These are phyloP conservation scores for Arothron firmamentum DNA, from an alignment of 2,113 vertebrate genomes.

Conservation along the genomic window DNA sequence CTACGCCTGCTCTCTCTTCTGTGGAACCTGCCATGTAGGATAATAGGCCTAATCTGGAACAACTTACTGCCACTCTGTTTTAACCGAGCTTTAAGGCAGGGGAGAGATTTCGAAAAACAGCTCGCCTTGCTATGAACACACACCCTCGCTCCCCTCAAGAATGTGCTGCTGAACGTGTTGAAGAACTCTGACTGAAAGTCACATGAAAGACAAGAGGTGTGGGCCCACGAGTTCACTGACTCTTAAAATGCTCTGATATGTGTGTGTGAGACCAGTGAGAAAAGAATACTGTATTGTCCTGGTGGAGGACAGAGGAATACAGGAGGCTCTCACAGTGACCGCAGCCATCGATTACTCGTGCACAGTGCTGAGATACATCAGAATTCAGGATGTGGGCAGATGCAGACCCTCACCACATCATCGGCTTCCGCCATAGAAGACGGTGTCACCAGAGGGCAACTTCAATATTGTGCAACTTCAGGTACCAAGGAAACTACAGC, in stretches of 20 bases:
- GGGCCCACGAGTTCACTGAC: neutral
- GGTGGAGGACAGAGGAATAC: constrained; percentile 6
- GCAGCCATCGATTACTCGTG: constrained; percentile 67
- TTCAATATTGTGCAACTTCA: constrained; percentile 29
- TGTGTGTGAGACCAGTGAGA: constrained; percentile 13
- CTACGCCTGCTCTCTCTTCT: constrained; percentile 19
- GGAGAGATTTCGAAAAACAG: constrained; percentile 42
- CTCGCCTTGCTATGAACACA: constrained; percentile 24
- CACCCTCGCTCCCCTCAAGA: constrained; percentile 48
- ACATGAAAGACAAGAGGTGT: constrained; percentile 17
- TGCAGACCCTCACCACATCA: constrained; percentile 32
- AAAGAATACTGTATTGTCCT: constrained; percentile 13
- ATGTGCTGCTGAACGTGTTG: constrained; percentile 31
- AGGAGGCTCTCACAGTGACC: constrained; percentile 30
- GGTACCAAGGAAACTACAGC: constrained; percentile 2
- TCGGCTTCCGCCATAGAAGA: constrained; percentile 36
- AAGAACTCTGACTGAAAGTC: constrained; percentile 9
- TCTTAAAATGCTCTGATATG: neutral
- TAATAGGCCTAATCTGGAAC: constrained; percentile 53
- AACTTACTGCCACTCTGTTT: constrained; percentile 40
- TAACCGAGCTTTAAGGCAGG: constrained; percentile 21
- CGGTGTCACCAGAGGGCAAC: constrained; percentile 25
- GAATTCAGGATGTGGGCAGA: constrained; percentile 52
- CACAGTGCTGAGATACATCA: constrained; percentile 51
- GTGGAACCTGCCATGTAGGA: constrained; percentile 46